These are phyloP conservation scores for Dryadula phaetusa DNA, from an alignment of 2,888 invertebrate species.

Conservation along the genomic window DNA sequence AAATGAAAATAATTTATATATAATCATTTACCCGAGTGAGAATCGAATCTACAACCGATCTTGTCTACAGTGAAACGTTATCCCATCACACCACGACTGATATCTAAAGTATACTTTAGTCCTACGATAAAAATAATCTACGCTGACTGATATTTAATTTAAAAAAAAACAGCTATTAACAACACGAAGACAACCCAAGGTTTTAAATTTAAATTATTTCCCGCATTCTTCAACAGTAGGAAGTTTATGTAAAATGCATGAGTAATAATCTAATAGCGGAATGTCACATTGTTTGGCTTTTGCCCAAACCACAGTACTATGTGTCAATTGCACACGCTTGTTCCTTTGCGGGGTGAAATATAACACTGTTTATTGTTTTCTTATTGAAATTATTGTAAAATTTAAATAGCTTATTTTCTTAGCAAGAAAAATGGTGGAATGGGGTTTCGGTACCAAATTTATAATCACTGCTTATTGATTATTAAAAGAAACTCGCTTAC, in stretches of 20 bases:
- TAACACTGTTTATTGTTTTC: background rate
- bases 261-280: constrained; percentile 48
- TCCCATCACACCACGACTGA: too few relatives aligned
- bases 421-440: too few relatives aligned
- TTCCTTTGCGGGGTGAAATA: constrained; percentile 31
- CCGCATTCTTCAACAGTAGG: constrained; percentile 24
- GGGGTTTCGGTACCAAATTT: too few relatives aligned
- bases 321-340: constrained; percentile 36
- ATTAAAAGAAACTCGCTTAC: too few relatives aligned
- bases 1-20: too few relatives aligned
- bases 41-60: too few relatives aligned
- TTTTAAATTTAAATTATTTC: constrained; percentile 21
- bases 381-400: background rate
- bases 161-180: background rate
- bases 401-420: too few relatives aligned
- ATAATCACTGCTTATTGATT: too few relatives aligned
- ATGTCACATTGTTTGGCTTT: constrained; percentile 46
- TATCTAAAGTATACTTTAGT: too few relatives aligned
- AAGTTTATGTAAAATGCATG: constrained; percentile 43
- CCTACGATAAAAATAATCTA: background rate
- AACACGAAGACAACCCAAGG: background rate
- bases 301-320: constrained; percentile 42
- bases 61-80: too few relatives aligned
- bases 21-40: too few relatives aligned
- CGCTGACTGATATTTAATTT: background rate